Evolutionary conservation across 2,797 vertebrate genomes (phyloP).

Genomic region (Diglossa cyanea): DNA sequence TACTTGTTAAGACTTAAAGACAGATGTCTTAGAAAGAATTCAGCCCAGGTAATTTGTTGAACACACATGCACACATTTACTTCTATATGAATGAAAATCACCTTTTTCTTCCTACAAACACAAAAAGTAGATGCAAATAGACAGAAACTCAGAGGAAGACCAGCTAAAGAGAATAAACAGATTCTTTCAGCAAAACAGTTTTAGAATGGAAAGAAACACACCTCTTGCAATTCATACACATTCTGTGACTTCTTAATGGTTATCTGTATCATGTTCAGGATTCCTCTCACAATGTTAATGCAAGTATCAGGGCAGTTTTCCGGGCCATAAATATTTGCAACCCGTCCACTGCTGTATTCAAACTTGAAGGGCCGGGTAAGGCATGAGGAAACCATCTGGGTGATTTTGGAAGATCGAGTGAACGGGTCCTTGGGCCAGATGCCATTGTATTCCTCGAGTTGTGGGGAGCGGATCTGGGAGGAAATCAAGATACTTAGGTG

Average conservation of each 20-base stretch:
- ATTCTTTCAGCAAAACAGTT: not conserved
- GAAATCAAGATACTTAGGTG: slow-evolving; percentile 32
- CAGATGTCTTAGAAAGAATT: not conserved
- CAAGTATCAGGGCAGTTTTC: slow-evolving; percentile 68
- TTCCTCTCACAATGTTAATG: slow-evolving; percentile 82
- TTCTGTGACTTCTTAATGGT: slow-evolving; percentile 83
- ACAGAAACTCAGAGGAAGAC: not conserved
- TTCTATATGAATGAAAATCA: not conserved
- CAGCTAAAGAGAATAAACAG: not conserved
- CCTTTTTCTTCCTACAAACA: not conserved
- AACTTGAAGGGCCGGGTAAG: slow-evolving; percentile 78
- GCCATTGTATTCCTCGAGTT: slow-evolving; percentile 80
- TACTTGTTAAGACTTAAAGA: not conserved
- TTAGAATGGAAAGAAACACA: not conserved
- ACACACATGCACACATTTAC: not conserved
- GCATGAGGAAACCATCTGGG: slow-evolving; percentile 65
- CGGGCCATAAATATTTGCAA: slow-evolving; percentile 75
- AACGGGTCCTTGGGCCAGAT: slow-evolving; percentile 72
- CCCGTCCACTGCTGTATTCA: slow-evolving; percentile 74
- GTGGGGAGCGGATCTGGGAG: slow-evolving; percentile 75
- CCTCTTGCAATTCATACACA: slow-evolving; percentile 74
- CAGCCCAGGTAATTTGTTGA: not conserved
- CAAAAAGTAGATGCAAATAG: not conserved
- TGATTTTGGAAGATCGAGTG: slow-evolving; percentile 74
- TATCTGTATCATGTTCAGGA: slow-evolving; percentile 71